phyloP scores from a whole-genome alignment of 2,888 invertebrate species.

The Protonemura montana region DNA sequence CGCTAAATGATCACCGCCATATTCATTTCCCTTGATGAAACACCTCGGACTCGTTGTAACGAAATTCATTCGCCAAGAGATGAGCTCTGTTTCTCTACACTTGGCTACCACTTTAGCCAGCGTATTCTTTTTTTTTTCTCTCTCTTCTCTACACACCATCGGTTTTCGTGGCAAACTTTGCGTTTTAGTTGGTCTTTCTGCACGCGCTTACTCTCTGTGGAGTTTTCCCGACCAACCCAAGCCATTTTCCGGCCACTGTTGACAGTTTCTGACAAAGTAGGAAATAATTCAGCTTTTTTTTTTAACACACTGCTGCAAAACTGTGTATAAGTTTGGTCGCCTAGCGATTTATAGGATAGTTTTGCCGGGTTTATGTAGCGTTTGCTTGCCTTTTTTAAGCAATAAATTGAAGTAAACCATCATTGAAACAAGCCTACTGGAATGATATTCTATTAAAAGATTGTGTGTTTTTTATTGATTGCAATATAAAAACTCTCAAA shows the following conservation, averaged over 20 bases:
- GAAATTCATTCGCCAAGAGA: background rate
- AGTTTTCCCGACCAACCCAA: background rate
- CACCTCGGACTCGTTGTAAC: background rate
- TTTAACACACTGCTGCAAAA: constrained; percentile 15
- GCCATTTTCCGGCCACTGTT: constrained; percentile 30
- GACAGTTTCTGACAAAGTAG: constrained; percentile 39
- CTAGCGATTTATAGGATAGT: background rate
- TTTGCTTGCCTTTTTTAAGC: background rate
- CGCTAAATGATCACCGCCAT: background rate
- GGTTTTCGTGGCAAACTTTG: background rate
- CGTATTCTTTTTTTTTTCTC: background rate
- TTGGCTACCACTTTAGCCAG: constrained; percentile 1
- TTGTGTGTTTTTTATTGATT: background rate
- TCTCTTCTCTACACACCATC: background rate
- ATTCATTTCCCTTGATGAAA: background rate
- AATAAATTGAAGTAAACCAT: background rate
- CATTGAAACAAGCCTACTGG: constrained; percentile 12
- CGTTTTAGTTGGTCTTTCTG: background rate
- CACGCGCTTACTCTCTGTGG: background rate
- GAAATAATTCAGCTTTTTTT: constrained; percentile 34
- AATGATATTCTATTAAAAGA: constrained; percentile 12
- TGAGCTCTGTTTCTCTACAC: background rate
- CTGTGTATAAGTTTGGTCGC: background rate
- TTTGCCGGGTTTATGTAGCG: background rate
- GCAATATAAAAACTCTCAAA: background rate